These are phyloP conservation scores for Cuculus canorus DNA, from an alignment of 2,797 vertebrate species.

Conservation along the genomic window DNA sequence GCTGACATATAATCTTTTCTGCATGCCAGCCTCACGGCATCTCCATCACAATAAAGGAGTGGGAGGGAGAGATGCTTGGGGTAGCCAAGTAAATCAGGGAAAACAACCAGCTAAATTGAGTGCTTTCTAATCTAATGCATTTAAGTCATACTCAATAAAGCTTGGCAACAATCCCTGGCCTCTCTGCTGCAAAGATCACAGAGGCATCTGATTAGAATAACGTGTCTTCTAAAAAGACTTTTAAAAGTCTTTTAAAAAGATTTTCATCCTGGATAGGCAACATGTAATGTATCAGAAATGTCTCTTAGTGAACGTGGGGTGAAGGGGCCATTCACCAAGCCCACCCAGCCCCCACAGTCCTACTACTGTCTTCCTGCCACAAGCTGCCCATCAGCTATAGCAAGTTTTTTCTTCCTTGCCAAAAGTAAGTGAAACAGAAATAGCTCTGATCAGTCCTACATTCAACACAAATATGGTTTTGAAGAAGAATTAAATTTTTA, in stretches of 20 bases:
- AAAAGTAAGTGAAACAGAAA: not conserved
- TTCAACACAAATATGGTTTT: not conserved
- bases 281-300: not conserved
- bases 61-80: not conserved
- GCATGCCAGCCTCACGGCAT: slow-evolving; percentile 13
- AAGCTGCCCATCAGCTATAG: not conserved
- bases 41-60: not conserved
- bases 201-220: slow-evolving; percentile 35
- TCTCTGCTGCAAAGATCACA: slow-evolving; percentile 43
- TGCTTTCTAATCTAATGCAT: slow-evolving; percentile 69
- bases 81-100: slow-evolving; percentile 57
- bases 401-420: not conserved
- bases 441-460: not conserved
- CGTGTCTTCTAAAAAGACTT: slow-evolving; percentile 43
- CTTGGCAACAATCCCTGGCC: slow-evolving; percentile 25
- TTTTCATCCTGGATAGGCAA: not conserved
- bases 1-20: slow-evolving; percentile 46
- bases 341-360: not conserved
- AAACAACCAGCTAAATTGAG: slow-evolving; percentile 62
- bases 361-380: not conserved
- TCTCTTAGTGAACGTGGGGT: not conserved
- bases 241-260: not conserved
- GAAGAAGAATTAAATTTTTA: not conserved
- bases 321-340: not conserved
- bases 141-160: slow-evolving; percentile 66